Evolutionary conservation across 2,888 invertebrate genomes (phyloP).

Genomic region (Morinoia aosen): DNA sequence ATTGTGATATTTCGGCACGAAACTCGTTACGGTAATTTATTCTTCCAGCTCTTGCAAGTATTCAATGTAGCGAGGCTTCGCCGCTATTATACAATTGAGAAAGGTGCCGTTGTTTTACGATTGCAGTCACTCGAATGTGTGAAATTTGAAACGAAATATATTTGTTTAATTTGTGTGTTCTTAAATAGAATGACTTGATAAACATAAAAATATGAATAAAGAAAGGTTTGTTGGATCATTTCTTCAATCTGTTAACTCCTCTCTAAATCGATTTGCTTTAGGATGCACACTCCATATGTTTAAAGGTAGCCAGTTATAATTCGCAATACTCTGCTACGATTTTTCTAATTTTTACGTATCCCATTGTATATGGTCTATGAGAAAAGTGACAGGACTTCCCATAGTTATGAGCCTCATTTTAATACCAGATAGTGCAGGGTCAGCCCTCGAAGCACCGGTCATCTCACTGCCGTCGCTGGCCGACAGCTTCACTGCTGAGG

Average conservation of each 20-base stretch:
- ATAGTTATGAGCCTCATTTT: neutral
- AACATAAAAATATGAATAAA: neutral
- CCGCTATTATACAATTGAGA: too few species aligned
- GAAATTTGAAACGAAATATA: too few species aligned
- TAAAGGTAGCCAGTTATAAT: neutral
- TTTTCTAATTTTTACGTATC: neutral
- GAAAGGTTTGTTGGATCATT: neutral
- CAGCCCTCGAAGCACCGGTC: neutral
- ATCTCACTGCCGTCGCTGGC: neutral
- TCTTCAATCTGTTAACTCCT: too few species aligned
- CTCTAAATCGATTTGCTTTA: too few species aligned
- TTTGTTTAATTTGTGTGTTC: neutral
- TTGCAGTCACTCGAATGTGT: too few species aligned
- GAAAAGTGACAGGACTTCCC: neutral
- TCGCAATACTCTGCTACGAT: neutral
- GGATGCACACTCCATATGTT: too few species aligned
- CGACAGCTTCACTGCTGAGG: constrained; percentile 18
- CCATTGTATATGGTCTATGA: neutral
- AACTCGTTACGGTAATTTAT: too few species aligned
- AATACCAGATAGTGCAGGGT: neutral
- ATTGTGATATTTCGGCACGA: too few species aligned
- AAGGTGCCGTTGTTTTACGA: too few species aligned
- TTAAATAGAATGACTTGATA: neutral
- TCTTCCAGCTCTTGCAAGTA: too few species aligned
- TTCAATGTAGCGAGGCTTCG: neutral